Conservation (phyloP, 1,140 invertebrate genomes). For the Caenorhabditis remanei region DNA sequence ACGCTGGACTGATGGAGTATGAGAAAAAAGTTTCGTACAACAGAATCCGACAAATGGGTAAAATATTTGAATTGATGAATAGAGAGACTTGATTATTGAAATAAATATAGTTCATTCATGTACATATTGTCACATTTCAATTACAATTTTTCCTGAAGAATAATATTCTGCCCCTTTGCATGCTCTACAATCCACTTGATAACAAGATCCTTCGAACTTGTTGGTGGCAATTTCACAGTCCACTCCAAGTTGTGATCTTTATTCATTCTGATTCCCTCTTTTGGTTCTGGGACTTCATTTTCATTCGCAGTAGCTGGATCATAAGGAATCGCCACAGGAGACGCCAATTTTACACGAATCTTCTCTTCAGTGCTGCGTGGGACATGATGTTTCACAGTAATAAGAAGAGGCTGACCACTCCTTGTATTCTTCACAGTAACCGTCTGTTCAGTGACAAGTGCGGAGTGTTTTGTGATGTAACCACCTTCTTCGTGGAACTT, state of each 20-base stretch:
- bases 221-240: conserved; percentile 70
- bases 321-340: neutral
- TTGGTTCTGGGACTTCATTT: conserved; percentile 42
- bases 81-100: neutral
- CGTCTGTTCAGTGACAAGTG: conserved; percentile 74
- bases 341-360: conserved; percentile 77
- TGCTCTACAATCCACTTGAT: conserved; percentile 49
- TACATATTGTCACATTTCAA: neutral
- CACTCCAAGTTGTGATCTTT: conserved; percentile 78
- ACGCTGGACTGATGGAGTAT: neutral
- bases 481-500: conserved; percentile 71
- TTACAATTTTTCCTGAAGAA: neutral
- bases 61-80: conserved; percentile 4
- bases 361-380: conserved; percentile 79
- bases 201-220: conserved; percentile 15
- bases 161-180: conserved; percentile 1
- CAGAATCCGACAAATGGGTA: neutral
- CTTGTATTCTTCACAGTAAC: conserved; percentile 79
- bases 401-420: conserved; percentile 69
- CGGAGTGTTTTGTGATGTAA: conserved; percentile 71
- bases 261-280: conserved; percentile 70
- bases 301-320: conserved; percentile 66
- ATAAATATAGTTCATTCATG: neutral
- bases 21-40: neutral
- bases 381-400: conserved; percentile 78